A percentile compares a stretch with the other conserved stretches of the same genome.
These are phyloP conservation scores for Buteo buteo DNA, from an alignment of 2,113 vertebrate genomes.

Conservation along the genomic window DNA sequence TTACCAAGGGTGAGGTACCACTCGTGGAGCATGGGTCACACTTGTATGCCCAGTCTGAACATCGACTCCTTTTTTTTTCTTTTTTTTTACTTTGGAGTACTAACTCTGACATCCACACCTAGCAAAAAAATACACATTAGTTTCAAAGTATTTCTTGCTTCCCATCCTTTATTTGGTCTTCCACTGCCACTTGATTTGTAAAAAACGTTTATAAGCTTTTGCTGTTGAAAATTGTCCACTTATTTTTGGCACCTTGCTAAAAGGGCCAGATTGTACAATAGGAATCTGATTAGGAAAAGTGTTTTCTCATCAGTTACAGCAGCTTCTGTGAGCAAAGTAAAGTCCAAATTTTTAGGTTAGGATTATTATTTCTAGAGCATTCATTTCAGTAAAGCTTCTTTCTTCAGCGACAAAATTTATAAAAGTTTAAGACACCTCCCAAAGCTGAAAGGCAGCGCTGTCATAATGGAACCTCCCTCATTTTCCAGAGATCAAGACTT, in stretches of 20 bases:
- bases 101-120: neutral
- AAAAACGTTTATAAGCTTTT: neutral
- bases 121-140: neutral
- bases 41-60: neutral
- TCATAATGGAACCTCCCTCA: neutral
- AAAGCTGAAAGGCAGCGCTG: neutral
- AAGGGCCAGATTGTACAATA: neutral
- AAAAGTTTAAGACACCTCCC: neutral
- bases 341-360: neutral
- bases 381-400: neutral
- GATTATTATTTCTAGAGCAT: neutral
- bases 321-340: neutral
- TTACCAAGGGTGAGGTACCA: neutral
- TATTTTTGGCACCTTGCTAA: neutral
- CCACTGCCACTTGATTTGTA: neutral
- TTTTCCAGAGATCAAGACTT: neutral
- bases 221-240: neutral
- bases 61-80: neutral
- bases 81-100: neutral
- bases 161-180: neutral
- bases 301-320: neutral
- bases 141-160: neutral
- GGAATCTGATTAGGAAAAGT: neutral
- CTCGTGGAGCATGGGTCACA: neutral
- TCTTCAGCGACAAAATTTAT: neutral